These are phyloP conservation scores for Erebia ligea DNA, from an alignment of 2,888 invertebrate species.

Conservation along the genomic window DNA sequence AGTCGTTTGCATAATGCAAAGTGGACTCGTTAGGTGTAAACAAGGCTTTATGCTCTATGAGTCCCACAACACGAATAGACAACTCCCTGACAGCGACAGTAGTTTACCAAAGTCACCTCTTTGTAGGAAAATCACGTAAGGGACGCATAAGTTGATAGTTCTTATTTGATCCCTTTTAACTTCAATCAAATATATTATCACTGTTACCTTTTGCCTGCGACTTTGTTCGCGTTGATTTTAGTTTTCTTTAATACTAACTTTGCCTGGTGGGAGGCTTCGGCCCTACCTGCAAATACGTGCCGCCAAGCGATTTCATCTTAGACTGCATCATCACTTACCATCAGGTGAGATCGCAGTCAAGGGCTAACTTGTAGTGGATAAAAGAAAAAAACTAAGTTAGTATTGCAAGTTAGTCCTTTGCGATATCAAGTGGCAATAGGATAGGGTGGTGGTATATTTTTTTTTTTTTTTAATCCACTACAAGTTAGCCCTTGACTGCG, in stretches of 20 bases:
- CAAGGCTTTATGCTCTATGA: neutral
- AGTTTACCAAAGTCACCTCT: constrained; percentile 12
- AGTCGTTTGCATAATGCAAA: neutral
- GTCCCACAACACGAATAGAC: constrained; percentile 10
- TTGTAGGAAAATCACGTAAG: constrained; percentile 23
- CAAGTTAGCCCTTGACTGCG: neutral
- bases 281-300: too few species aligned
- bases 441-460: too few species aligned
- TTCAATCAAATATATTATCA: constrained; percentile 9
- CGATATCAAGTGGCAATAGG: too few species aligned
- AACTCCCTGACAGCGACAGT: neutral
- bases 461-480: neutral
- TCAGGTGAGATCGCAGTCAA: too few species aligned
- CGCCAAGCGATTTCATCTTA: too few species aligned
- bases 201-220: too few species aligned
- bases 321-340: too few species aligned
- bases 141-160: neutral
- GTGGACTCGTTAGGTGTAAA: neutral
- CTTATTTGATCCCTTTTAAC: constrained; percentile 15
- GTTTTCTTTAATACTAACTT: too few species aligned
- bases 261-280: too few species aligned
- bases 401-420: too few species aligned
- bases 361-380: too few species aligned
- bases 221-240: neutral
- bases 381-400: too few species aligned